phyloP scores from a whole-genome alignment of 2,113 vertebrate genomes.

The Pollachius pollachius region DNA sequence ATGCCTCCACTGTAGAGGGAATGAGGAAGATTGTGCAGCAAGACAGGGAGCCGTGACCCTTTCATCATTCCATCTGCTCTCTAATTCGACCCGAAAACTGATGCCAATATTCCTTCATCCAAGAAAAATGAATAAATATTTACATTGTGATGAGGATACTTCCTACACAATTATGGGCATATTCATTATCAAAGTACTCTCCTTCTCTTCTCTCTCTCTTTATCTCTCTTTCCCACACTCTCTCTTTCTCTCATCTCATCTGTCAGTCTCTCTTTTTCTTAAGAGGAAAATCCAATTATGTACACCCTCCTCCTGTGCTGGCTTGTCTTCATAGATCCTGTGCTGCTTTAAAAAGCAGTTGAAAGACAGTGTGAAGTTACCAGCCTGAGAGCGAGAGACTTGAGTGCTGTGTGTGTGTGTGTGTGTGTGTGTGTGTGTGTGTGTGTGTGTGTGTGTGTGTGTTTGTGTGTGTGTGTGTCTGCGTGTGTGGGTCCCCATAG shows the following conservation, averaged over 20 bases:
- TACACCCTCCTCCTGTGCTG: conserved; percentile 11
- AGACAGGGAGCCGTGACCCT: background rate
- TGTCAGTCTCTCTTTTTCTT: background rate
- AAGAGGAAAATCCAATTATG: conserved; percentile 1
- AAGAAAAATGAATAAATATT: background rate
- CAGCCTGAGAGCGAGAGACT: conserved; percentile 2
- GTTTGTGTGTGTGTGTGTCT: no score
- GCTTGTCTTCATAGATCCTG: conserved; percentile 1
- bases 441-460: no score
- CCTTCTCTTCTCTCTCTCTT: background rate
- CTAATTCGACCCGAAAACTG: background rate
- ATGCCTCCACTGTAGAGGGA: background rate
- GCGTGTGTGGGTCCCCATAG: background rate
- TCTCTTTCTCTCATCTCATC: background rate
- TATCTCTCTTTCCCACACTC: background rate
- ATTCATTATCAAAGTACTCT: background rate
- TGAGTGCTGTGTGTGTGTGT: background rate
- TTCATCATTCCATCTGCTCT: background rate
- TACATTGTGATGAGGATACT: background rate
- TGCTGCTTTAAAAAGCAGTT: conserved; percentile 11
- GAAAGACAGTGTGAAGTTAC: conserved; percentile 16
- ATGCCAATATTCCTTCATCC: no score
- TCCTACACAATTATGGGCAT: background rate
- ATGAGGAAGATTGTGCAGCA: background rate
- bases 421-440: no score